Evolutionary conservation across 2,797 vertebrate species (phyloP).

Genomic region (Anas bernieri): DNA sequence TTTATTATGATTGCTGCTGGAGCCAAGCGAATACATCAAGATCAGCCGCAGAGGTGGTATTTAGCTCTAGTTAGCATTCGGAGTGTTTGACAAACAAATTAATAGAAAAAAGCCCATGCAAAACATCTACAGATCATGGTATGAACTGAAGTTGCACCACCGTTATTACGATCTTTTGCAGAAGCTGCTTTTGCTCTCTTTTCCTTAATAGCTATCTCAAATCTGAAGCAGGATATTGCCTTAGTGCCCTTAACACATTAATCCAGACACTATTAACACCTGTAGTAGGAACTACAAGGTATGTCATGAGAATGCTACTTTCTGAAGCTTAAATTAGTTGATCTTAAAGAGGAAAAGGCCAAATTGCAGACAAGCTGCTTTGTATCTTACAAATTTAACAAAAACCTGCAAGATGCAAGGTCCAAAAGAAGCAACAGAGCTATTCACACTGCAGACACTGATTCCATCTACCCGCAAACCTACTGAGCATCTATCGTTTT

Average conservation of each 20-base stretch:
- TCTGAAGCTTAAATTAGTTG: slow-evolving; percentile 66
- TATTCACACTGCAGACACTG: slow-evolving; percentile 11
- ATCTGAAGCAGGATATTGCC: slow-evolving; percentile 54
- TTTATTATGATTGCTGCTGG: not conserved
- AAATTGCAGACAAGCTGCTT: slow-evolving; percentile 62
- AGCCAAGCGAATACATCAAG: not conserved
- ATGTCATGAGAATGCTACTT: slow-evolving; percentile 46
- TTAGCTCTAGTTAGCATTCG: not conserved
- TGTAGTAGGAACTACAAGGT: slow-evolving; percentile 61
- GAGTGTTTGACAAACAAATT: not conserved
- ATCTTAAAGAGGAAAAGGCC: slow-evolving; percentile 65
- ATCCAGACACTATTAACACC: slow-evolving; percentile 68
- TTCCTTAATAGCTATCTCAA: slow-evolving; percentile 55
- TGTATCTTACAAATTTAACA: slow-evolving; percentile 61
- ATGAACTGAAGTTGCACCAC: not conserved
- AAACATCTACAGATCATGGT: not conserved
- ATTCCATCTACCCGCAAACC: not conserved
- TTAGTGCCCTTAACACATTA: slow-evolving; percentile 65
- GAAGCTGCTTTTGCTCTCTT: slow-evolving; percentile 35
- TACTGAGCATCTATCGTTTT: not conserved
- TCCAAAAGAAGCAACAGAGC: slow-evolving; percentile 37
- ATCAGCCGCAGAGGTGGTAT: not conserved
- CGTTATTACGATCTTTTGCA: not conserved
- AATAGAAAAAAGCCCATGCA: not conserved
- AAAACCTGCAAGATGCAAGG: slow-evolving; percentile 51